Evolutionary conservation across 2,888 invertebrate species (phyloP), one percentile per base, ranked within the genome.

Genomic region (Dolichopus griseipennis): DNA sequence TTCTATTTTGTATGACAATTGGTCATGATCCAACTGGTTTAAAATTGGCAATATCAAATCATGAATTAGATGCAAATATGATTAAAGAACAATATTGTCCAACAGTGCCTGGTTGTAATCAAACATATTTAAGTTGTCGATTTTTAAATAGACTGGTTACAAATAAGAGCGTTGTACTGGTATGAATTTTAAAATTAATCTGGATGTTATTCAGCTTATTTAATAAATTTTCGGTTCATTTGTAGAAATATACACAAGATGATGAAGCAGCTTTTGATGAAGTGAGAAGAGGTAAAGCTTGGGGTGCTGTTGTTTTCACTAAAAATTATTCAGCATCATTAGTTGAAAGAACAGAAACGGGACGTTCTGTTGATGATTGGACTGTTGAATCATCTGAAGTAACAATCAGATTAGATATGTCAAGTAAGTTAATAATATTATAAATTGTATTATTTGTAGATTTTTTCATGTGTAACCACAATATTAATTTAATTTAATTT

Each of bases 1-100:
- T 94, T 27, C 82, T 96, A 65, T 96, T 95, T 83, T 95, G 95
- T 77, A 81, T 92, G 66, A 90, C 95, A 20, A 91, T 95, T 73
- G 94, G 94, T n/a, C 90, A 91, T 77, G 91, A 93, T 77, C 94
- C 94, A 0, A 83, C 84, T 9, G 89, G 90, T 18, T 83, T 96
- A 1, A 86, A 86, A 64, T 78, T 96, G 62, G 93, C 90, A 1
- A 85, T 95, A 37, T 88, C 93, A 34, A 95, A 95, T 82, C 82
- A 91, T 73, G 95, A 95, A 80, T 79, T 90, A 66, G 78, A 77
- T 52, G 79, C 82, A 27, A 83, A 84, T 75, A 82, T 82, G 73
- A 81, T 84, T 63, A 74, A 79, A 37, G 77, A 81, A 10, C 81
- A 84, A 34, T 84, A 83, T 72, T 80, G 81, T 69, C 85, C 85